Conservation (phyloP, 2,797 vertebrate species). For the Peromyscus aztecus region DNA sequence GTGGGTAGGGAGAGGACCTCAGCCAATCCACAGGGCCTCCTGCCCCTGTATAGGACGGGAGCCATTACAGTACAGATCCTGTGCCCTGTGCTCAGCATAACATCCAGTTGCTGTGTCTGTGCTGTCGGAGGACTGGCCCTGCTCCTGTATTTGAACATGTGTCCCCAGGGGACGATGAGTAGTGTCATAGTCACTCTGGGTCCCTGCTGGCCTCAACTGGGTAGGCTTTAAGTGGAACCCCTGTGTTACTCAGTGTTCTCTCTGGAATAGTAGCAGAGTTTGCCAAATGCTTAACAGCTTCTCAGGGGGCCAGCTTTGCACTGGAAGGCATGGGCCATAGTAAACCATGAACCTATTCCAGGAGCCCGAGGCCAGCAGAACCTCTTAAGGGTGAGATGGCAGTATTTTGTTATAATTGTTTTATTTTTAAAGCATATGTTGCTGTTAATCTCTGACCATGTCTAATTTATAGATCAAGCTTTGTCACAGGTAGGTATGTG, state of each 20-base stretch:
- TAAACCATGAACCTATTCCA: background rate
- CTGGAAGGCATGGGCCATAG: background rate
- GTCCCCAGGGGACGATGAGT: slow-evolving; percentile 57
- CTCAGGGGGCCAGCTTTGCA: background rate
- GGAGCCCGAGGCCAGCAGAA: background rate
- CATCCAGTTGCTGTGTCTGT: background rate
- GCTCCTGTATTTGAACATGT: slow-evolving; percentile 61
- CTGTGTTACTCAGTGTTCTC: background rate
- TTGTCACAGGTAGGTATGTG: background rate
- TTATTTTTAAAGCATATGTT: background rate
- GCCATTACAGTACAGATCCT: background rate
- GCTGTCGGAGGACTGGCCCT: slow-evolving; percentile 51
- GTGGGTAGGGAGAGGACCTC: background rate
- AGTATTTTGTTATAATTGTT: background rate
- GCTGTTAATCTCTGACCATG: background rate
- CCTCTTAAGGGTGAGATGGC: background rate
- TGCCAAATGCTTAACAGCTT: background rate
- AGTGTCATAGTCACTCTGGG: slow-evolving; percentile 1
- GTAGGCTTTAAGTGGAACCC: background rate
- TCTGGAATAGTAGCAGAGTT: too few relatives aligned
- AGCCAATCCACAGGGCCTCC: background rate
- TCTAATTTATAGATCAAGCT: background rate
- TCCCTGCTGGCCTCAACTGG: background rate
- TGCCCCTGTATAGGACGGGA: background rate
- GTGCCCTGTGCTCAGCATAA: background rate